These are phyloP conservation scores for Aporrectodea caliginosa DNA, from an alignment of 1,140 invertebrate genomes.

Conservation along the genomic window DNA sequence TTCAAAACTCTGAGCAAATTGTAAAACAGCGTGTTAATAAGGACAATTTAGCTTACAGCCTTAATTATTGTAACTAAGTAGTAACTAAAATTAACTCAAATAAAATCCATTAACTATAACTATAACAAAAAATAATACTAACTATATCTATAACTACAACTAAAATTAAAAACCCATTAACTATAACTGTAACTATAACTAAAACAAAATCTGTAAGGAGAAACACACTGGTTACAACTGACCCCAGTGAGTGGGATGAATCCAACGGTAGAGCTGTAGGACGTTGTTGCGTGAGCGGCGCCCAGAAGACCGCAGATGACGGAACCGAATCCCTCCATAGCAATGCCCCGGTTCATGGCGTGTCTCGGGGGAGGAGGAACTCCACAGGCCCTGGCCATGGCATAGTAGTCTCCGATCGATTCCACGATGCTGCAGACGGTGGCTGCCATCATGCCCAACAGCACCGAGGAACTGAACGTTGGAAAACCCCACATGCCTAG, in stretches of 20 bases:
- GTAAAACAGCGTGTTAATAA: no score
- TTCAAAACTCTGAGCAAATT: no score
- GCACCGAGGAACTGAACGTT: conserved; percentile 45
- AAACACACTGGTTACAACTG: conserved; percentile 7
- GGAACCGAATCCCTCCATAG: conserved; percentile 75
- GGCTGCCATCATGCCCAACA: conserved; percentile 52
- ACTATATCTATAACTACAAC: no score
- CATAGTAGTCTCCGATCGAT: conserved; percentile 57
- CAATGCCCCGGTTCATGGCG: conserved; percentile 67
- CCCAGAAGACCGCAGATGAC: conserved; percentile 76
- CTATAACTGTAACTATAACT: no score
- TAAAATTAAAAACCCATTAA: no score
- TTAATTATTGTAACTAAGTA: no score
- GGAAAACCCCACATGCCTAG: conserved; percentile 56
- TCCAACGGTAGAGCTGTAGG: conserved; percentile 59
- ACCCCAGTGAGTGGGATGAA: conserved; percentile 43
- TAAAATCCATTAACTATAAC: no score
- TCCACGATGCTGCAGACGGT: conserved; percentile 54
- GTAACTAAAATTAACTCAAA: no score
- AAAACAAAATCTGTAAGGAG: no score
- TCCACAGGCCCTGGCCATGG: conserved; percentile 47
- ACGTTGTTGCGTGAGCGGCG: conserved; percentile 75
- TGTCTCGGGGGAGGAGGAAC: conserved; percentile 51
- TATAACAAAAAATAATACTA: no score
- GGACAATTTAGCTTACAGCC: no score